phyloP scores from a whole-genome alignment of 2,797 vertebrate species.

The Carcharodon carcharias region DNA sequence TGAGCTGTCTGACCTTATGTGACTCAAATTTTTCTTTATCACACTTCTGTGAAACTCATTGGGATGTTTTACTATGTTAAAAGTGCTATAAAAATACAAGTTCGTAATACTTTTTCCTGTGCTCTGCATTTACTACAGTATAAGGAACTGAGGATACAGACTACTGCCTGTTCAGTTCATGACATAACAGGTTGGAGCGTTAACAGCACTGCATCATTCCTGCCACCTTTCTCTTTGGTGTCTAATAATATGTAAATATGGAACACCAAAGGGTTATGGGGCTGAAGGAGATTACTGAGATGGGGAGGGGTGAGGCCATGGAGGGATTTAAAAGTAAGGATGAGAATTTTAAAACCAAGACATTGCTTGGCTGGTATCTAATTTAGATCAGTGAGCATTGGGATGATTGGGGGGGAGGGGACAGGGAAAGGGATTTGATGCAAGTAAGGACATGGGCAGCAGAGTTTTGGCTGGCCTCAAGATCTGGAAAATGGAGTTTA shows the following conservation, averaged over 20 bases:
- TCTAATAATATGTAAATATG: background rate
- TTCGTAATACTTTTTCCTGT: background rate
- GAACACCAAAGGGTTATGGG: background rate
- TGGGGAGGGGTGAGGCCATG: too few species aligned
- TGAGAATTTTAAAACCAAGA: too few species aligned
- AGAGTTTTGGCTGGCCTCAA: too few species aligned
- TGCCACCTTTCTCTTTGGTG: background rate
- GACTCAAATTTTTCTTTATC: background rate
- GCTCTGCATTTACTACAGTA: background rate
- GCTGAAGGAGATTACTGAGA: too few species aligned
- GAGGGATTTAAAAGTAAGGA: too few species aligned
- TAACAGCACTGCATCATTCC: background rate
- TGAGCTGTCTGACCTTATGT: too few species aligned
- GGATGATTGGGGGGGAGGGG: too few species aligned
- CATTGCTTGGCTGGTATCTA: too few species aligned
- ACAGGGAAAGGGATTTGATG: too few species aligned
- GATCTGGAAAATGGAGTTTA: too few species aligned
- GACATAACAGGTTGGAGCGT: background rate
- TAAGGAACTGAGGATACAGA: background rate
- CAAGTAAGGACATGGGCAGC: too few species aligned
- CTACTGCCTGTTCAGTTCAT: background rate
- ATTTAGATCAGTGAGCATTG: too few species aligned
- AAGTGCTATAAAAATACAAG: background rate
- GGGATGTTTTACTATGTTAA: background rate
- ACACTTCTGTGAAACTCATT: background rate